Conservation (phyloP, 2,888 invertebrate species). For the Ophioninae sp. region DNA sequence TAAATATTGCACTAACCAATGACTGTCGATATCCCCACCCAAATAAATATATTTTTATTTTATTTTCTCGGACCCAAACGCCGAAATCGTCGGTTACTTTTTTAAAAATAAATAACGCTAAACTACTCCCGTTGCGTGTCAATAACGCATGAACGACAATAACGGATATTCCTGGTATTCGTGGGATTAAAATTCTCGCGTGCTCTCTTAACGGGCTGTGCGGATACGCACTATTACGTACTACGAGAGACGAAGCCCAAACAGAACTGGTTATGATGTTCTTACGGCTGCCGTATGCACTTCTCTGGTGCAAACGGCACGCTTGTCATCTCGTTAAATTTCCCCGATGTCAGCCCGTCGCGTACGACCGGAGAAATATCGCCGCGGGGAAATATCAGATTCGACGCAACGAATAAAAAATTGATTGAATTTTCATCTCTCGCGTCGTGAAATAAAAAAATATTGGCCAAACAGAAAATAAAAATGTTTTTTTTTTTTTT, state of each 20-base stretch:
- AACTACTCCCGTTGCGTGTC: background rate
- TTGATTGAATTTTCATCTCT: too few species aligned
- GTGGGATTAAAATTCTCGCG: background rate
- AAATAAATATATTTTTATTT: background rate
- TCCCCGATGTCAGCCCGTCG: background rate
- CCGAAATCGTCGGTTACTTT: background rate
- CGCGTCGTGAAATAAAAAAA: too few species aligned
- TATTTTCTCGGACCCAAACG: background rate
- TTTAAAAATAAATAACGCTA: background rate
- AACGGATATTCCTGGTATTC: background rate
- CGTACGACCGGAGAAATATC: background rate
- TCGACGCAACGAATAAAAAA: too few species aligned
- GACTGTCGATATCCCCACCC: too few species aligned
- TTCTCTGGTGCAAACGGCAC: background rate
- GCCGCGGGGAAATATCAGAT: background rate
- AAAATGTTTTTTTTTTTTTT: too few species aligned
- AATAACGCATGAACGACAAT: background rate
- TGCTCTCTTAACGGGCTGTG: slow-evolving; percentile 7
- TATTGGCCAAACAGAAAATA: too few species aligned
- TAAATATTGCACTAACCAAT: too few species aligned
- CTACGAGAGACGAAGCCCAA: slow-evolving; percentile 16
- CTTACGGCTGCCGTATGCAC: background rate
- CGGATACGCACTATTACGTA: slow-evolving; percentile 22
- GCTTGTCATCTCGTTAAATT: background rate
- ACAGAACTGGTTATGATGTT: slow-evolving; percentile 21